Conservation (phyloP, 2,113 vertebrate genomes). For the Alces alces region DNA sequence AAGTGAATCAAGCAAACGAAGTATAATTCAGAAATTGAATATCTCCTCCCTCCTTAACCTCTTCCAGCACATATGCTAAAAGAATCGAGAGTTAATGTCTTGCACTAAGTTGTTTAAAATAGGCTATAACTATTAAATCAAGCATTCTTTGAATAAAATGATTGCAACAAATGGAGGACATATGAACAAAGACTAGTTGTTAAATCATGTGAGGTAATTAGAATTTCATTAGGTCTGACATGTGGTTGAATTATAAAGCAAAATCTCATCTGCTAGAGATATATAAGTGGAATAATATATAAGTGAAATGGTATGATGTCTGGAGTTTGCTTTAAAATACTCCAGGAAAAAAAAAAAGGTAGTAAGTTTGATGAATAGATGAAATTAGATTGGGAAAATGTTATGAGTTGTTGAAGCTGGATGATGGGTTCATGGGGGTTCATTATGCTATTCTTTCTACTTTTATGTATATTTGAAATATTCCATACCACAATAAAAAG, state of each 20-base stretch:
- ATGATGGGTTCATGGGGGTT: background rate
- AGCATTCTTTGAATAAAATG: conserved; percentile 12
- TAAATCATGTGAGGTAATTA: conserved; percentile 41
- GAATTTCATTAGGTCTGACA: conserved; percentile 22
- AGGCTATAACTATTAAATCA: background rate
- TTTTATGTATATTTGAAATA: conserved; percentile 53
- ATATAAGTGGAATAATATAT: background rate
- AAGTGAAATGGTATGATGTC: background rate
- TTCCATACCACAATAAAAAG: conserved; percentile 28
- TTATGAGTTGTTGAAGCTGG: background rate
- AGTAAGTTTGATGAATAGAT: background rate
- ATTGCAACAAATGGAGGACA: background rate
- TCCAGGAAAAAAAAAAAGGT: background rate
- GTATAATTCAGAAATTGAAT: conserved; percentile 5
- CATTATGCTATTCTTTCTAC: background rate
- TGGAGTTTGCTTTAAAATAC: conserved; percentile 33
- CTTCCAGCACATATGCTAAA: conserved; percentile 11
- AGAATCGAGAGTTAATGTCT: background rate
- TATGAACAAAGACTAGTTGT: conserved; percentile 8
- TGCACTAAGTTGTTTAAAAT: conserved; percentile 30
- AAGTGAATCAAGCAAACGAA: background rate
- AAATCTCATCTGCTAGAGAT: conserved; percentile 10
- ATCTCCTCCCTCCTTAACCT: background rate
- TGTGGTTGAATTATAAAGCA: conserved; percentile 33
- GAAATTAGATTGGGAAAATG: conserved; percentile 25